Evolutionary conservation across 2,113 vertebrate species (phyloP), one percentile per base, ranked within the genome.

Genomic region (Rhadina sibilatrix): DNA sequence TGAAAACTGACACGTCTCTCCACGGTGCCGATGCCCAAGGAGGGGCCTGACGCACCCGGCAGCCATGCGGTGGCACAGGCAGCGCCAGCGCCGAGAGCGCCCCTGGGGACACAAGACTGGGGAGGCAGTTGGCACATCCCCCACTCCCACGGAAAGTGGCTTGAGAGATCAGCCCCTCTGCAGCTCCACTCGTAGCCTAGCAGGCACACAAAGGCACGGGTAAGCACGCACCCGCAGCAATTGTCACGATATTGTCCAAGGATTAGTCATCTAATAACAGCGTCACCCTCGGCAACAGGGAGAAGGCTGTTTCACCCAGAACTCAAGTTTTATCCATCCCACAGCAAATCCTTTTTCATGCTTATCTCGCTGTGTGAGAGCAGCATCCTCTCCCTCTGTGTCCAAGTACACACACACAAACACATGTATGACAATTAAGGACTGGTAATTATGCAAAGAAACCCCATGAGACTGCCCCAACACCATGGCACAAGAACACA

Each of bases 21-120:
- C 35, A 1, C 23, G 12, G 57, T 6, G 47, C 54, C 30, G 21
- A 1, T 14, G 50, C 54, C 54, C 64, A 64, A 65, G 52, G 52
- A 2, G 5, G 83, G 60, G 54, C 49, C 81, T 93, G 85, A 76
- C 2, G 3, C 68, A 86, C 16, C 52, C 4, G 3, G 50, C 59
- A 69, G 76, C 82, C 70, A 30, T 5, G 44, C 1, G 0, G 57
- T 2, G 35, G 10, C 47, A 92, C 3, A 1, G 0, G 2, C 33
- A 54, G 65, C 27, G 30, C 50, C 78, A 40, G 65, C 7, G 35
- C 57, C 9, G 75, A 59, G 35, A 44, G 56, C 2, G 1, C 15
- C 66, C 31, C 1, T 14, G 44, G 35, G 47, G 72, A 81, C 3
- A 3, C 21, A 12, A 15, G 52, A 14, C 1, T 12, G 42, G 59